phyloP scores from a whole-genome alignment of 1,140 invertebrate species.

The Cecropterus lyciades region DNA sequence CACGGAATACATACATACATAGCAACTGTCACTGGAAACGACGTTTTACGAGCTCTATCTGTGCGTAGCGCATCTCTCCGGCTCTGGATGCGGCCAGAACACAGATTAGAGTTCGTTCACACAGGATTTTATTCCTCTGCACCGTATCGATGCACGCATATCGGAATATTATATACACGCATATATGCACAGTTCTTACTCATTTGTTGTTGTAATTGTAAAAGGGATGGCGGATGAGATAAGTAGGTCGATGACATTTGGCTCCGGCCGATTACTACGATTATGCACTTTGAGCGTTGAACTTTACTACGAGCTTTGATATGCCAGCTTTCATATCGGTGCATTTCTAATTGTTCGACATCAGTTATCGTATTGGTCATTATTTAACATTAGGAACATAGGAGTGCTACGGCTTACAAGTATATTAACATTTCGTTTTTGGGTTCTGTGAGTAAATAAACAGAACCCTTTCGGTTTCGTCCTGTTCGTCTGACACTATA shows the following conservation, averaged over 20 bases:
- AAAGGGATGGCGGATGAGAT: constrained; percentile 84
- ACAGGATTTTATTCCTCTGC: constrained; percentile 83
- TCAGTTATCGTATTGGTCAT: background rate
- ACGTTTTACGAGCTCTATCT: constrained; percentile 23
- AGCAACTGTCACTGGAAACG: constrained; percentile 3
- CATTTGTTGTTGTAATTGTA: constrained; percentile 84
- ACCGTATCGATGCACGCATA: constrained; percentile 76
- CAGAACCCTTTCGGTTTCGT: too few species aligned
- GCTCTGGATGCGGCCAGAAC: constrained; percentile 48
- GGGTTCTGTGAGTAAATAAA: too few species aligned
- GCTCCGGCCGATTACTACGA: constrained; percentile 80
- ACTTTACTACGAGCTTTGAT: constrained; percentile 68
- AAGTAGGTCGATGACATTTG: constrained; percentile 82
- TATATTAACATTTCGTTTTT: too few species aligned
- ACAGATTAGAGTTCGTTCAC: constrained; percentile 83
- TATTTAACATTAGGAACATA: too few species aligned
- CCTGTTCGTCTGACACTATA: too few species aligned
- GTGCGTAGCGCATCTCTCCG: constrained; percentile 37
- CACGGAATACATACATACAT: too few species aligned
- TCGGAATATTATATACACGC: constrained; percentile 45
- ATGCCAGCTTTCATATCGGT: constrained; percentile 40
- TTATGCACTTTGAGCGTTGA: constrained; percentile 83
- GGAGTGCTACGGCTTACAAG: too few species aligned
- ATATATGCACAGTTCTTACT: constrained; percentile 74
- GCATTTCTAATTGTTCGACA: constrained; percentile 29